Percentiles rank a stretch among this genome's conserved stretches.
phyloP scores from a whole-genome alignment of 2,888 invertebrate genomes.

The Mythimna loreyi region DNA sequence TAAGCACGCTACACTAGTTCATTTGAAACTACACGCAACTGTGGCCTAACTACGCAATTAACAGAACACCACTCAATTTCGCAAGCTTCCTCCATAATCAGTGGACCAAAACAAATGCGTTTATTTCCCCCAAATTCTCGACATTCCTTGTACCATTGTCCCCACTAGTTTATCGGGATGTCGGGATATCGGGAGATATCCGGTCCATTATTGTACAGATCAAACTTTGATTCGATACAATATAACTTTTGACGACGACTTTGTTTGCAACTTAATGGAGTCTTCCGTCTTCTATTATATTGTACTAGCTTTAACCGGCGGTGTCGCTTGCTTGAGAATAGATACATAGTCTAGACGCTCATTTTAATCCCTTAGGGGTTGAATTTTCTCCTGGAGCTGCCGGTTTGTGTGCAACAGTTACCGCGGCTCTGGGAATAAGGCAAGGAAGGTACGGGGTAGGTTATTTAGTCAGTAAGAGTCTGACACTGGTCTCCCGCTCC shows the following conservation, averaged over 20 bases:
- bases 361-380: no score
- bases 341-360: no score
- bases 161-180: constrained; percentile 78
- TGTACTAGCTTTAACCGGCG: no score
- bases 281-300: constrained; percentile 61
- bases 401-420: no score
- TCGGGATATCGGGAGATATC: constrained; percentile 84
- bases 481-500: no score
- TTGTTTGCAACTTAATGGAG: constrained; percentile 79
- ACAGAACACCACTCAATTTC: constrained; percentile 43
- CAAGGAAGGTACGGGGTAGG: no score
- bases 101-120: constrained; percentile 54
- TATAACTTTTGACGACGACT: constrained; percentile 81
- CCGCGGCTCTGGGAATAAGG: no score
- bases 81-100: constrained; percentile 39
- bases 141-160: constrained; percentile 73
- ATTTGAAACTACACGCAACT: not conserved
- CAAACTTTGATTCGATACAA: constrained; percentile 89
- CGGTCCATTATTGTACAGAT: constrained; percentile 86
- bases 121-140: constrained; percentile 59
- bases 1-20: not conserved
- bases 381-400: no score
- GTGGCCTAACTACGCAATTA: constrained; percentile 38
- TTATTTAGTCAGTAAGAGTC: no score
- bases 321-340: no score